Conservation (phyloP, 1,140 invertebrate species). For the Amyelois transitella region DNA sequence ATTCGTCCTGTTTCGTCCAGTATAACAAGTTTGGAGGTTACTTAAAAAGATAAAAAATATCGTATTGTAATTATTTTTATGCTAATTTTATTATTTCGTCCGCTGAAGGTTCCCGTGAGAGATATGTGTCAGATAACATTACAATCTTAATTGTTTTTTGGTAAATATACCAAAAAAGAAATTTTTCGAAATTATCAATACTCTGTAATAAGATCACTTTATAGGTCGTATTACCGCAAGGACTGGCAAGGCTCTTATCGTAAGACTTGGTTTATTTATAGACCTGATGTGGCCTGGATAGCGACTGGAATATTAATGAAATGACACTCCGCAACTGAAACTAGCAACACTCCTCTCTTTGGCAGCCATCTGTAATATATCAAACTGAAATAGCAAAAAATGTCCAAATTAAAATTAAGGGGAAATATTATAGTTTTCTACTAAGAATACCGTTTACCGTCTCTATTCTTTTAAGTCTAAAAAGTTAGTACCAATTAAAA, state of each 20-base stretch:
- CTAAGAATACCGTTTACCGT: too few relatives aligned
- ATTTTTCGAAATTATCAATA: too few relatives aligned
- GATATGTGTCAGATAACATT: not conserved
- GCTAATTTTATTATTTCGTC: not conserved
- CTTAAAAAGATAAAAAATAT: not conserved
- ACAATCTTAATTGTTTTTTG: too few relatives aligned
- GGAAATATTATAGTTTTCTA: too few relatives aligned
- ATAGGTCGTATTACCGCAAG: not conserved
- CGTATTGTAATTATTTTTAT: not conserved
- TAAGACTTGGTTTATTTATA: not conserved
- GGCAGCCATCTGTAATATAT: not conserved
- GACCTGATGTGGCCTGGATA: not conserved
- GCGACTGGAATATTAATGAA: slow-evolving; percentile 3
- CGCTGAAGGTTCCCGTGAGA: not conserved
- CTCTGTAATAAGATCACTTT: too few relatives aligned
- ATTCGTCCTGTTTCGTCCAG: not conserved
- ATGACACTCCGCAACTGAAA: not conserved
- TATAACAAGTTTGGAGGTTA: not conserved
- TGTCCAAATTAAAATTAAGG: too few relatives aligned
- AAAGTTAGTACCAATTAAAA: too few relatives aligned
- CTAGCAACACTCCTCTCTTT: not conserved
- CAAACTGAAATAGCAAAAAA: not conserved
- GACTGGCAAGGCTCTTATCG: not conserved
- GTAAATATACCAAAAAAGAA: too few relatives aligned
- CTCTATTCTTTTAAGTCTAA: too few relatives aligned